Evolutionary conservation across 1,140 invertebrate species (phyloP), one percentile per base, ranked within the genome.

Genomic region (Cylas formicarius): DNA sequence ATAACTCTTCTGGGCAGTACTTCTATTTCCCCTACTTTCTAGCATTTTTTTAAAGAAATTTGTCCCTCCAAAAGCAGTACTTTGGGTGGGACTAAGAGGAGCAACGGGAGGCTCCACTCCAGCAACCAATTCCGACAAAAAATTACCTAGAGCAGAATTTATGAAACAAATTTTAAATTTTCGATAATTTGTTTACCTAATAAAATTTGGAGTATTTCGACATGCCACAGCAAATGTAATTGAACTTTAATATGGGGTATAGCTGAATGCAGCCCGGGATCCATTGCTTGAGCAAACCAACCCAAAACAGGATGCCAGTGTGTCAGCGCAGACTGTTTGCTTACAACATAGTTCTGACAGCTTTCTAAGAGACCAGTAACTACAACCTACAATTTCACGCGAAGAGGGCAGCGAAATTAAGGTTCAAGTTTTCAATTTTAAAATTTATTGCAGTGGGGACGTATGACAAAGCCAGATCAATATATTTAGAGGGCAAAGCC

Each of bases 271-370:
- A 92, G 73, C n/a, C 80, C 81, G 5, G 72, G 69, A 63, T 95
- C 89, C 29, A 88, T 79, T 7, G 79, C 77, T 54, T 94, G 89
- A 7, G 86, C 83, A 69, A 94, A 92, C 91, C 93, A 98, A n/a
- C 94, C 94, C 5, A 99, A 72, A 19, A 98, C 80, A 11, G 94
- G 92, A 72, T 99, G 93, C 92, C 93, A 97, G 64, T 96, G 90
- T 24, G 89, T 93, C 20, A 94, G 74, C 62, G 87, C 89, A 13
- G 86, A 87, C 58, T 87, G 82, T 66, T 92, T 92, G 37, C 76
- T 81, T 4, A 82, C 78, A 6, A 91, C 87, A 60, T 90, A 91
- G 53, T 84, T 79, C 53, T 88, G 83, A 64, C 88, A 91, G 34
- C 78, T 83, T 63, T 90, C 83, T 22, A 93, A 63, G 47, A 93